Base-by-base conservation (phyloP, 2,888 invertebrate genomes). In the Pristionchus mayeri region DNA sequence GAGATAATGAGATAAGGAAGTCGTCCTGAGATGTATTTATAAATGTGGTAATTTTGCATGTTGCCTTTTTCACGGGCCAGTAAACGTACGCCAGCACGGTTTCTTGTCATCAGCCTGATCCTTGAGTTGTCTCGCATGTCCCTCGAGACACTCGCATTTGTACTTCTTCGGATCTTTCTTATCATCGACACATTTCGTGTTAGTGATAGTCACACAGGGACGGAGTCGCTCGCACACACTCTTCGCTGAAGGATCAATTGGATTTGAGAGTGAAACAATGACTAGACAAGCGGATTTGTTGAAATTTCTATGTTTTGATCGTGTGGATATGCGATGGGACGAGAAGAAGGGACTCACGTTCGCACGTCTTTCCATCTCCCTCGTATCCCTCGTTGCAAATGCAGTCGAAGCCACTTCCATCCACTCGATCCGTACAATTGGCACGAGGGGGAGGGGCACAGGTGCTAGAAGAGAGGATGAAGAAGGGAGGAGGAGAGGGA, bases 301-400 rank as follows among this genome's bases (percentile, higher is more conserved):
- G n/a, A n/a, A n/a, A n/a, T n/a, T n/a, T n/a, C n/a, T n/a, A n/a
- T n/a, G n/a, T n/a, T n/a, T n/a, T n/a, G n/a, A n/a, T n/a, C n/a
- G n/a, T n/a, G n/a, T n/a, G n/a, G n/a, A n/a, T n/a, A n/a, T n/a
- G 44, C 9, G 21, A 44, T 0, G 21, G 11, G n/a, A 71, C 18
- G 6, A 27, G 27, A 27, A 21, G 16, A 30, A 16, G 21, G 3
- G 6, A 44, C 81, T 81, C n/a, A 83, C 83, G n/a, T 37, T 50
- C 44, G 57, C 84, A 84, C 18, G 16, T 63, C 27, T 57, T 40
- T 52, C 84, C 84, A 50, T 84, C 67, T 27, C 84, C 84, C 16
- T 27, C 54, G 67, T 37, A 84, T 84, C 76, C 84, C 3, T 71
- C 57, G 11, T 76, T 75, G 57, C 84, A 84, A 4, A 30, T 21